Conservation (phyloP, 2,888 invertebrate genomes). For the Acanthosoma haemorrhoidale region DNA sequence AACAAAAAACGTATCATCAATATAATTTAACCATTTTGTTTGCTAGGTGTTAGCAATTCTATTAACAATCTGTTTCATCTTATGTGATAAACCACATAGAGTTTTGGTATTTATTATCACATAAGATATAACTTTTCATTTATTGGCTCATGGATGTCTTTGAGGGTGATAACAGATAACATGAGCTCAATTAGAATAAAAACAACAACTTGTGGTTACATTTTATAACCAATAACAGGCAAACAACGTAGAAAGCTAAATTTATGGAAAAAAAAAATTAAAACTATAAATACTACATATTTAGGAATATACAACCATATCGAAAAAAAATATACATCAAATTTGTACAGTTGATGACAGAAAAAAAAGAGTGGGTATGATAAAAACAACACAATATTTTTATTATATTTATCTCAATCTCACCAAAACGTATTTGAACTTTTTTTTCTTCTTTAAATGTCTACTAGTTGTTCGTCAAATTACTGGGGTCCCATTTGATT, state of each 20-base stretch:
- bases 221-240: background rate
- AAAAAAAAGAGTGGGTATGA: background rate
- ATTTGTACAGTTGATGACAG: background rate
- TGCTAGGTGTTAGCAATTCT: background rate
- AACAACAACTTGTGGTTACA: no score
- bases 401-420: background rate
- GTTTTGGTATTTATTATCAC: background rate
- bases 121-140: background rate
- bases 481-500: slow-evolving; percentile 49
- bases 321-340: no score
- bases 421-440: background rate
- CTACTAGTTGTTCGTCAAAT: slow-evolving; percentile 1
- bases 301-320: background rate
- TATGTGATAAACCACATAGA: slow-evolving; percentile 17
- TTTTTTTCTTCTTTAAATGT: background rate
- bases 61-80: background rate
- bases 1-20: background rate
- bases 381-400: background rate
- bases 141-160: background rate
- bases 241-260: background rate
- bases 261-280: background rate
- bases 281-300: background rate
- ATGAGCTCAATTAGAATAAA: background rate
- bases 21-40: background rate
- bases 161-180: background rate